Evolutionary conservation across 2,797 vertebrate species (phyloP).

Genomic region (Denticeps clupeoides): DNA sequence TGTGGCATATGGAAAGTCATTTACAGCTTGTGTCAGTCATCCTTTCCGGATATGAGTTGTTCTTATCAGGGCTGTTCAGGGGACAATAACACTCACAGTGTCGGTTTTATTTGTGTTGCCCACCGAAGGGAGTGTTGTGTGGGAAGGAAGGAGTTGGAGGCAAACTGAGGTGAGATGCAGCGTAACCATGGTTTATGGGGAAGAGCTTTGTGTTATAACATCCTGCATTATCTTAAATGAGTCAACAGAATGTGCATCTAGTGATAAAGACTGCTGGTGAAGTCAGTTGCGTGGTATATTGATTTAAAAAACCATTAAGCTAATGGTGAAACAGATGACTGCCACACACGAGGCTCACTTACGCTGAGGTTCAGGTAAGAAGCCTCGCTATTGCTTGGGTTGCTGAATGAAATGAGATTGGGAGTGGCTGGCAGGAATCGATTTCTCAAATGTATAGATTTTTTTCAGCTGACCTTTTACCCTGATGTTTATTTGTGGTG

Average conservation of each 20-base stretch:
- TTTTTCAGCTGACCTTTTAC: too few species aligned
- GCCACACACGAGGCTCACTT: neutral
- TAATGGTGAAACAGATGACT: slow-evolving; percentile 28
- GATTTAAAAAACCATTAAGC: slow-evolving; percentile 38
- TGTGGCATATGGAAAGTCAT: neutral
- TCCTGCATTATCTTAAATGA: slow-evolving; percentile 37
- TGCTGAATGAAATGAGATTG: too few species aligned
- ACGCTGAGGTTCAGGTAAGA: too few species aligned
- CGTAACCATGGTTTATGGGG: slow-evolving; percentile 43
- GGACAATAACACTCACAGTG: neutral
- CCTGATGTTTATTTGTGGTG: too few species aligned
- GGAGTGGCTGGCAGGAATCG: too few species aligned
- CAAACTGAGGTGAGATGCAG: slow-evolving; percentile 4
- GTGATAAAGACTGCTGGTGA: slow-evolving; percentile 37
- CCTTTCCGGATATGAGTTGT: slow-evolving; percentile 9
- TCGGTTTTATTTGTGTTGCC: slow-evolving; percentile 5
- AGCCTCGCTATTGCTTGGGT: too few species aligned
- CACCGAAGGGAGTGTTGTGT: neutral
- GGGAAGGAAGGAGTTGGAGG: slow-evolving; percentile 2
- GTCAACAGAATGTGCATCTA: slow-evolving; percentile 47
- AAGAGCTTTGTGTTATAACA: slow-evolving; percentile 38
- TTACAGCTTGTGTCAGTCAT: neutral
- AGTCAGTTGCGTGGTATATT: slow-evolving; percentile 29
- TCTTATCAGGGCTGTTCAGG: neutral
- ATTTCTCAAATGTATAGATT: too few species aligned